phyloP scores from a whole-genome alignment of 2,797 vertebrate genomes.

The Anguilla pacifica region DNA sequence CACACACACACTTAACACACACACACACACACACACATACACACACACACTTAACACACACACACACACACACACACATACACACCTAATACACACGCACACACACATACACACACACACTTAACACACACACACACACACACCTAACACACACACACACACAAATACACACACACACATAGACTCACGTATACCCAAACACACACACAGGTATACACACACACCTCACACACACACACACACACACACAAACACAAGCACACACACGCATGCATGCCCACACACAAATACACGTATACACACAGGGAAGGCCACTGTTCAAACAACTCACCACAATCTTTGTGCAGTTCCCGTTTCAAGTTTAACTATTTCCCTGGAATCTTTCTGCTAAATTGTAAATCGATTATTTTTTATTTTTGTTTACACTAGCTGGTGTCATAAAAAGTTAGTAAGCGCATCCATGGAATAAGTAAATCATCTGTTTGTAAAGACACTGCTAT shows the following conservation, averaged over 20 bases:
- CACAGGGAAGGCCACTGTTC: not conserved
- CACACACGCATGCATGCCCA: not conserved
- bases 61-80: too few species aligned
- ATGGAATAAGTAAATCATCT: constrained; percentile 47
- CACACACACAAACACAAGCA: not conserved
- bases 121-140: too few species aligned
- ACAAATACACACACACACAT: not conserved
- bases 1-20: too few species aligned
- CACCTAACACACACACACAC: too few species aligned
- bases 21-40: too few species aligned
- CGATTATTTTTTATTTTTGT: constrained; percentile 44
- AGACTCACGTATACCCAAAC: not conserved
- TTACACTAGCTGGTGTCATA: constrained; percentile 54
- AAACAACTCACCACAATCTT: constrained; percentile 9
- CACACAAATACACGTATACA: not conserved
- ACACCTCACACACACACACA: not conserved
- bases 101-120: too few species aligned
- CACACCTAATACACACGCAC: too few species aligned
- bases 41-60: too few species aligned
- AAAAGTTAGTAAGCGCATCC: constrained; percentile 29
- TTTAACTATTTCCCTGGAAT: constrained; percentile 19
- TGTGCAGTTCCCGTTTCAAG: constrained; percentile 11
- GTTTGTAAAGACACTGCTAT: constrained; percentile 47
- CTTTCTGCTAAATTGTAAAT: constrained; percentile 38
- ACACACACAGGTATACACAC: not conserved